These are phyloP conservation scores for Cryptotermes secundus DNA, from an alignment of 1,140 invertebrate species.

Conservation along the genomic window DNA sequence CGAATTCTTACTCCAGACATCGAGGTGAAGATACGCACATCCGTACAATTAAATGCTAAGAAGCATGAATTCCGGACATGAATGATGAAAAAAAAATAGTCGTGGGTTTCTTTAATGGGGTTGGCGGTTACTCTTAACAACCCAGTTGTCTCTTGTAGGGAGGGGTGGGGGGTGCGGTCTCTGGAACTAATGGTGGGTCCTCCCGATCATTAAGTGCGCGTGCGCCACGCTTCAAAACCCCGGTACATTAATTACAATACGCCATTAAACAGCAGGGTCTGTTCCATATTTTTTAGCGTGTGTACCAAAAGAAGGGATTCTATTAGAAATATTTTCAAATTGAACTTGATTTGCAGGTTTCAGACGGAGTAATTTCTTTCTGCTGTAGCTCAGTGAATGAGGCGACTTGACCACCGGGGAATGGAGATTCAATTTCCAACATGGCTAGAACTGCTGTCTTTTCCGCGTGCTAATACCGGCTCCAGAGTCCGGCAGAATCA, in stretches of 20 bases:
- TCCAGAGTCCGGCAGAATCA: no score
- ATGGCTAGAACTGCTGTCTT: no score
- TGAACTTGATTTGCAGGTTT: no score
- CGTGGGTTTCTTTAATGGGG: neutral
- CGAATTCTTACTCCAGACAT: no score
- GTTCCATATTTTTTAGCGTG: neutral
- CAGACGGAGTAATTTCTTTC: no score
- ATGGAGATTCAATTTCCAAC: no score
- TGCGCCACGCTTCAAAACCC: neutral
- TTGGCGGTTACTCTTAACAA: neutral
- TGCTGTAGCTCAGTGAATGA: no score
- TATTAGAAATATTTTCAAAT: no score
- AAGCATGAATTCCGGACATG: neutral
- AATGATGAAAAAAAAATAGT: neutral
- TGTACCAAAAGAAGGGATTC: neutral
- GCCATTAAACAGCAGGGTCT: neutral
- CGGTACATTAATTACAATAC: neutral
- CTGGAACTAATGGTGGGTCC: conserved; percentile 1
- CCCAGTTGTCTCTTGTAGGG: neutral
- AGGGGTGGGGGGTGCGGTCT: neutral
- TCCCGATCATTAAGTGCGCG: conserved; percentile 14
- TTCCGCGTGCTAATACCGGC: no score
- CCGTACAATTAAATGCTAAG: neutral
- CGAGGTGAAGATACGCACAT: neutral
- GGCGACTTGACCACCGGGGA: no score